Conservation (phyloP, 2,797 vertebrate species). For the Artibeus lituratus region DNA sequence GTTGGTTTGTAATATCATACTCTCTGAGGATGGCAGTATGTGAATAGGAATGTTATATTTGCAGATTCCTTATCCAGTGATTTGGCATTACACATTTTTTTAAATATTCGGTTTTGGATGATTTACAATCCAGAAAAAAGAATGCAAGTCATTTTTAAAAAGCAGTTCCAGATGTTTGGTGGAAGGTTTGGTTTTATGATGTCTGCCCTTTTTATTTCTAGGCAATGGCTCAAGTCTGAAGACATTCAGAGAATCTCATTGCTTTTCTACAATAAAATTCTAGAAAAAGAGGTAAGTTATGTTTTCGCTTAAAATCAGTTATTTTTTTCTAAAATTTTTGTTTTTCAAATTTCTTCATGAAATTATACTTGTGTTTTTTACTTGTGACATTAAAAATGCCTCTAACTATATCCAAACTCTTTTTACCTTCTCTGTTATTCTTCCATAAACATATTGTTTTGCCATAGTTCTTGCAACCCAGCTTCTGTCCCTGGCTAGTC, state of each 20-base stretch:
- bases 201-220: constrained; percentile 75
- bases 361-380: background rate
- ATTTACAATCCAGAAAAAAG: background rate
- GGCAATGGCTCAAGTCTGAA: constrained; percentile 97
- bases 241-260: constrained; percentile 96
- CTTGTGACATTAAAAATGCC: background rate
- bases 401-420: background rate
- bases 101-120: background rate
- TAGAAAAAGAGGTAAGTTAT: constrained; percentile 94
- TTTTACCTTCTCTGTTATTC: background rate
- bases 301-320: background rate
- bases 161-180: background rate
- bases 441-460: background rate
- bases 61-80: background rate
- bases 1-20: background rate
- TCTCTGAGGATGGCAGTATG: background rate
- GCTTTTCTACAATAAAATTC: constrained; percentile 93
- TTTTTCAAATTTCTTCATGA: background rate
- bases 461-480: background rate
- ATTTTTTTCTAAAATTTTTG: background rate
- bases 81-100: background rate
- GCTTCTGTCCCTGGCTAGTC: background rate
- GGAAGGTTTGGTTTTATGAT: background rate
- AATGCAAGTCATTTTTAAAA: background rate
- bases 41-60: background rate